Conservation (phyloP, 35 echinoderm and acorn worm species). For the Eucidaris tribuloides region DNA sequence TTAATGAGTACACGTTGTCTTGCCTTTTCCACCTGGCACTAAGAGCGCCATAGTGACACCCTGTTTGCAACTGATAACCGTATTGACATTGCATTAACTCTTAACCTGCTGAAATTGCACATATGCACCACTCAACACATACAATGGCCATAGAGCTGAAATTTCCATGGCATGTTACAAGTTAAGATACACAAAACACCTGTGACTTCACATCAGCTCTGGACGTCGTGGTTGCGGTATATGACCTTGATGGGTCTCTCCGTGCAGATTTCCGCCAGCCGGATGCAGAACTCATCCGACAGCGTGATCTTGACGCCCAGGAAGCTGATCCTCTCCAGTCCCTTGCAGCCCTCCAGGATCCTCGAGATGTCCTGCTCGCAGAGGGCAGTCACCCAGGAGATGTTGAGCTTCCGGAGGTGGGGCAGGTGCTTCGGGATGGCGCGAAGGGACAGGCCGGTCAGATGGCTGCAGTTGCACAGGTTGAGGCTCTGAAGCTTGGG, state of each 20-base stretch:
- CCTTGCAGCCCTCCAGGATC: conserved; percentile 1
- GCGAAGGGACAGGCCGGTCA: conserved; percentile 29
- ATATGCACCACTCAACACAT: too few species aligned
- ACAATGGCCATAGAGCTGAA: too few species aligned
- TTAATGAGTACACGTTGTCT: too few species aligned
- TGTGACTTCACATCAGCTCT: not conserved
- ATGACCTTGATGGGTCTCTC: conserved; percentile 5
- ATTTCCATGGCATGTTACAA: too few species aligned
- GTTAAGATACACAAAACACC: too few species aligned
- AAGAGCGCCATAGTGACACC: too few species aligned
- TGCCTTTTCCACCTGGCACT: too few species aligned
- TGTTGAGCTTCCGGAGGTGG: conserved; percentile 6
- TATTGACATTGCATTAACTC: too few species aligned
- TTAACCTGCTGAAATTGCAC: too few species aligned
- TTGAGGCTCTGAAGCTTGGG: conserved; percentile 29
- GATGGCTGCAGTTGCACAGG: conserved; percentile 31
- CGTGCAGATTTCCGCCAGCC: conserved; percentile 22
- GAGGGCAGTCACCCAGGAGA: conserved; percentile 6
- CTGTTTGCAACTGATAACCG: too few species aligned
- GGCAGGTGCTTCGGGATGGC: conserved; percentile 31
- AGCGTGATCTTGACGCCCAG: conserved; percentile 10
- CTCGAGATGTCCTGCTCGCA: conserved; percentile 7
- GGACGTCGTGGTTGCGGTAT: not conserved
- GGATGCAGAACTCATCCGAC: conserved; percentile 26
- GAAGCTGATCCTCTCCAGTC: conserved; percentile 18